Evolutionary conservation across 2,888 invertebrate genomes (phyloP), one percentile per base, ranked within the genome.

Genomic region (Ischnura elegans): DNA sequence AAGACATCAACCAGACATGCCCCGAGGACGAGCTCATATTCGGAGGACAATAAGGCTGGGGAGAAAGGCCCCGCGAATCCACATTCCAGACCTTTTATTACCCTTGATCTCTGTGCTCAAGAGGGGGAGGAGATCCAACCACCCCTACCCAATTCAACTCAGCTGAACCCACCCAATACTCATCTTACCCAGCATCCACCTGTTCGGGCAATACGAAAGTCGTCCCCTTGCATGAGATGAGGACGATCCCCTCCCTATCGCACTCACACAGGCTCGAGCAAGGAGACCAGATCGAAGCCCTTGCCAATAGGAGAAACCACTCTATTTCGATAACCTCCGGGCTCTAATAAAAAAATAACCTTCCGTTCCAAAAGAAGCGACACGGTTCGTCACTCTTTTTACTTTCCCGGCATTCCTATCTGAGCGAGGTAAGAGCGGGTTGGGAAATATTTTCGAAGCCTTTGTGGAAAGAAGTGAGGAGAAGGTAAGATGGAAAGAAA

Each of bases 281-380:
- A n/a, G 61, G 61, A 0, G 76, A 2, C 2, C 29, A 76, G 76
- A 25, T 13, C 29, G 76, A 76, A 36, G 76, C 76, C 6, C 76
- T 36, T 29, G 76, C 36, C 76, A 76, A 76, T 76, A 76, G 76
- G 76, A 76, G n/a, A 61, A 76, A 76, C 29, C n/a, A 42, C 61
- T 25, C 43, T 36, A 45, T 51, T 36, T 29, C 87, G 51, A 25
- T 66, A 90, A 61, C 90, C 90, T 61, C 90, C 16, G 66, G 45
- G 61, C 90, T 66, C 25, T 55, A 36, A 87, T 55, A 55, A 76
- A 76, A n/a, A n/a, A n/a, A n/a, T n/a, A n/a, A 76, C 76, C 76
- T 10, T 13, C 76, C 76, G 16, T 29, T 43, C 66, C 43, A 66
- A 16, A 25, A n/a, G n/a, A n/a, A n/a, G n/a, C n/a, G 55, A 42